phyloP scores from a whole-genome alignment of 1,140 invertebrate genomes.

The Trypoxylus dichotomus region DNA sequence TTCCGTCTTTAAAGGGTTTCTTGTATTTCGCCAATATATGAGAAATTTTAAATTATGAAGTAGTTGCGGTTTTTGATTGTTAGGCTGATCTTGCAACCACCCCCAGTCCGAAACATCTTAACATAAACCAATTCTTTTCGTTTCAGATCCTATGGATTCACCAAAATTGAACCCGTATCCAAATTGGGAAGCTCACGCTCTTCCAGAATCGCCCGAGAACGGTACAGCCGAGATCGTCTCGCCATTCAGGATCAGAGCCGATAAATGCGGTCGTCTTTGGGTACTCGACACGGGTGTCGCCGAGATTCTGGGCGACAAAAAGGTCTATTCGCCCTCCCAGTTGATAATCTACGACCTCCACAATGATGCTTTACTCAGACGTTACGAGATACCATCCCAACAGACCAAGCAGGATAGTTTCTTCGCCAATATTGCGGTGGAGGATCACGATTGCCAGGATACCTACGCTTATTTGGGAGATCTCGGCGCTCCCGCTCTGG shows the following conservation, averaged over 20 bases:
- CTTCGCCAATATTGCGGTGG: slow-evolving; percentile 75
- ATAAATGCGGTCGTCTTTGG: slow-evolving; percentile 75
- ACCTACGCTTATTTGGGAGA: slow-evolving; percentile 69
- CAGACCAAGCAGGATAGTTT: slow-evolving; percentile 70
- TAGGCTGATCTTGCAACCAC: too few species aligned
- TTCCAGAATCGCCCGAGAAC: slow-evolving; percentile 39
- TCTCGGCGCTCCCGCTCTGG: slow-evolving; percentile 64
- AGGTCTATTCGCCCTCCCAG: slow-evolving; percentile 56
- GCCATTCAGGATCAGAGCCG: slow-evolving; percentile 70
- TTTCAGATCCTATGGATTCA: slow-evolving; percentile 66
- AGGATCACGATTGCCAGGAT: slow-evolving; percentile 68
- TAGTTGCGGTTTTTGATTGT: too few species aligned
- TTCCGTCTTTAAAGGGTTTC: too few species aligned
- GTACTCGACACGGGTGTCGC: slow-evolving; percentile 72
- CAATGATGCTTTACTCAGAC: slow-evolving; percentile 67
- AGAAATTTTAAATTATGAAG: too few species aligned
- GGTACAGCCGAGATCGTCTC: slow-evolving; percentile 68
- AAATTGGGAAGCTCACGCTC: slow-evolving; percentile 69
- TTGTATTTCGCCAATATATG: too few species aligned
- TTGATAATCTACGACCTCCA: slow-evolving; percentile 74
- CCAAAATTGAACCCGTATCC: slow-evolving; percentile 73
- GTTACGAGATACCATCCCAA: slow-evolving; percentile 62
- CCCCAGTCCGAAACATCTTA: too few species aligned
- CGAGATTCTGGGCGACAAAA: slow-evolving; percentile 61
- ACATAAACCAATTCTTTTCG: not conserved